phyloP scores from a whole-genome alignment of 2,888 invertebrate genomes.

The Coenonympha arcania region DNA sequence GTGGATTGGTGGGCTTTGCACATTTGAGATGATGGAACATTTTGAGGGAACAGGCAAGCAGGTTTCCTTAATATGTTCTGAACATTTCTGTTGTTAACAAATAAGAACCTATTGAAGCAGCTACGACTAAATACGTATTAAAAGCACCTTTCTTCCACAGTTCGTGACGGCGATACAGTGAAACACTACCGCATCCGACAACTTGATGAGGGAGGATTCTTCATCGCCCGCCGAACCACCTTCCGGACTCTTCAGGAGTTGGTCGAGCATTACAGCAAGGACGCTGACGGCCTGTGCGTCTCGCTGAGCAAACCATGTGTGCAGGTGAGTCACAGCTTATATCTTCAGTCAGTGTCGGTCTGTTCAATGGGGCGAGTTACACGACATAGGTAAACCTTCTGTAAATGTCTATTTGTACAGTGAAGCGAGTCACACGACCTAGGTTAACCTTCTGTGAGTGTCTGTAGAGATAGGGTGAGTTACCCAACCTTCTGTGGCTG shows the following conservation, averaged over 20 bases:
- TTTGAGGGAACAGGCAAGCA: too few species aligned
- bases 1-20: too few species aligned
- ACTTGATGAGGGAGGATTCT: slow-evolving; percentile 98
- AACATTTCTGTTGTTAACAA: too few species aligned
- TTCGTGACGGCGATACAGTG: slow-evolving; percentile 98
- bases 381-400: too few species aligned
- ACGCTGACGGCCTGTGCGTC: slow-evolving; percentile 98
- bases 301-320: slow-evolving; percentile 96
- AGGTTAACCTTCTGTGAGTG: too few species aligned
- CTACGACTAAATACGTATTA: background rate
- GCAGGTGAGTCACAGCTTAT: slow-evolving; percentile 75
- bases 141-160: slow-evolving; percentile 65
- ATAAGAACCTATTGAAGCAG: too few species aligned
- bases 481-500: too few species aligned
- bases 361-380: background rate
- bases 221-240: slow-evolving; percentile 97
- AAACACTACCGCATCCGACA: slow-evolving; percentile 99
- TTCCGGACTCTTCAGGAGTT: slow-evolving; percentile 98
- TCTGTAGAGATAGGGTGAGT: too few species aligned
- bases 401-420: too few species aligned
- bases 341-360: background rate
- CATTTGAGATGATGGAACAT: too few species aligned
- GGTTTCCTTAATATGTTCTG: too few species aligned
- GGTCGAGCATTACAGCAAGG: slow-evolving; percentile 97
- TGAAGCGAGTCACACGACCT: too few species aligned